Percentiles rank a stretch among this genome's conserved stretches.
phyloP scores from a whole-genome alignment of 2,797 vertebrate genomes.

The Catamblyrhynchus diadema region DNA sequence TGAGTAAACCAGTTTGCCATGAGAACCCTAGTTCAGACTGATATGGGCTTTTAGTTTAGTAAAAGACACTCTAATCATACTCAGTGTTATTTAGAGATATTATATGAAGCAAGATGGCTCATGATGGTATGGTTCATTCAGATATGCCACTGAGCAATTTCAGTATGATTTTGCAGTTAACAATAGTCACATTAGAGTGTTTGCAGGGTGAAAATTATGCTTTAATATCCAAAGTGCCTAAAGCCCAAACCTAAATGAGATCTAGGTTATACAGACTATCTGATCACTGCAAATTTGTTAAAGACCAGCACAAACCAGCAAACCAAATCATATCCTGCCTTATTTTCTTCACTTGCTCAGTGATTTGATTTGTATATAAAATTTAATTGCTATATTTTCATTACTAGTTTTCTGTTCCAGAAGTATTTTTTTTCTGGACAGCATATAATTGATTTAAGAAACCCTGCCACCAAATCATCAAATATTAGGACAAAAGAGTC shows the following conservation, averaged over 20 bases:
- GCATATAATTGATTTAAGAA: not conserved
- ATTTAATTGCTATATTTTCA: not conserved
- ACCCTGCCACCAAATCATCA: not conserved
- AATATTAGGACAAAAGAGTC: not conserved
- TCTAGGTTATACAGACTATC: not conserved
- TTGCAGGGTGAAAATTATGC: not conserved
- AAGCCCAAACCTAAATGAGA: not conserved
- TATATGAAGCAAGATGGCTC: not conserved
- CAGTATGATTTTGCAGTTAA: not conserved
- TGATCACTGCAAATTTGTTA: not conserved
- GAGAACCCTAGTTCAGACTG: not conserved
- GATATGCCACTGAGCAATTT: not conserved
- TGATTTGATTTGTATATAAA: not conserved
- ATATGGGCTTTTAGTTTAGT: not conserved
- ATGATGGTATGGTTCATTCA: not conserved
- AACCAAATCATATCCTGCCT: not conserved
- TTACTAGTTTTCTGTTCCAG: not conserved
- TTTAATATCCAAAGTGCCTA: not conserved
- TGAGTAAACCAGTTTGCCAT: not conserved
- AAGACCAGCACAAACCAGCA: not conserved
- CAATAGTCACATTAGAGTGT: not conserved
- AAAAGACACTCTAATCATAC: not conserved
- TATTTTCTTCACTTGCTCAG: not conserved
- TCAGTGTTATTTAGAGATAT: not conserved
- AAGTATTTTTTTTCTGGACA: not conserved